phyloP scores from a whole-genome alignment of 1,140 invertebrate genomes.

The Dendroctonus valens region DNA sequence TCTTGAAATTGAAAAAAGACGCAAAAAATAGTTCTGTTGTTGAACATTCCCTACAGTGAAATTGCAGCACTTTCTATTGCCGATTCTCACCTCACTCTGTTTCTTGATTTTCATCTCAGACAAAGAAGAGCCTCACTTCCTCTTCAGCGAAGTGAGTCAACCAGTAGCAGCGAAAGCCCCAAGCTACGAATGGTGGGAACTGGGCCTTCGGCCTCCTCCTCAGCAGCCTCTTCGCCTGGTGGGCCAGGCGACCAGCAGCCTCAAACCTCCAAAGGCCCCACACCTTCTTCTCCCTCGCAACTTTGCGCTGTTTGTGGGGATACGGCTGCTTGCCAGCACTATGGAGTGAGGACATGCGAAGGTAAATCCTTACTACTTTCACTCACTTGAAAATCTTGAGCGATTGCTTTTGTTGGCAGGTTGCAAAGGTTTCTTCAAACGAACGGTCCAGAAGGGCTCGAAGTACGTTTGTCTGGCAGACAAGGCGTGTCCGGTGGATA shows the following conservation, averaged over 20 bases:
- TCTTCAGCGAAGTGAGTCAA: constrained; percentile 73
- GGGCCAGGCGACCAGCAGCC: constrained; percentile 37
- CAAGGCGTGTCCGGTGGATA: constrained; percentile 98
- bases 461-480: constrained; percentile 98
- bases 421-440: constrained; percentile 94
- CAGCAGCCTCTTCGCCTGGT: constrained; percentile 66
- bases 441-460: constrained; percentile 97
- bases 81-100: no score
- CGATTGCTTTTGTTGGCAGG: constrained; percentile 54
- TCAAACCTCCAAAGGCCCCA: constrained; percentile 51
- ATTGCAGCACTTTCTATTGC: no score
- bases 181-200: constrained; percentile 57
- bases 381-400: background rate
- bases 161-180: constrained; percentile 66
- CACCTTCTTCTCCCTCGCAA: constrained; percentile 75
- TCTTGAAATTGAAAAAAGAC: no score
- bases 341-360: constrained; percentile 96
- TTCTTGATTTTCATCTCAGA: background rate
- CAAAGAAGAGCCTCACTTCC: constrained; percentile 70
- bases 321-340: constrained; percentile 97
- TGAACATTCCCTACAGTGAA: no score
- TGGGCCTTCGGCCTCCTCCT: constrained; percentile 60
- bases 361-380: constrained; percentile 8
- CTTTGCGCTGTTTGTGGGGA: constrained; percentile 98
- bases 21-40: no score